Evolutionary conservation across 2,888 invertebrate species (phyloP).

Genomic region (Baccha elongata): DNA sequence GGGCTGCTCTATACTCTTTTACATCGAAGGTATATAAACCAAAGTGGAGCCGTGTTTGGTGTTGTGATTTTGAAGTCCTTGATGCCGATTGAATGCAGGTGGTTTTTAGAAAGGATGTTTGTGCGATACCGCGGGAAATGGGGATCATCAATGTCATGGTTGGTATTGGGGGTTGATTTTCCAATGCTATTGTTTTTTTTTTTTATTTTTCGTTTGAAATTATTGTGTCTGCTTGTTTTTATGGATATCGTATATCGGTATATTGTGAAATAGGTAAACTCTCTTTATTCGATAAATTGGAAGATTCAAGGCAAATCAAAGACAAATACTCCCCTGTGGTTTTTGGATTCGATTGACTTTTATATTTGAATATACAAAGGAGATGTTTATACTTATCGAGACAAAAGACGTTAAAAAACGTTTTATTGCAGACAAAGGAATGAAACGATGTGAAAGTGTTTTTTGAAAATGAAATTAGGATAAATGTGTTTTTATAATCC

Average conservation of each 20-base stretch:
- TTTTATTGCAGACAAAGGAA: slow-evolving; percentile 44
- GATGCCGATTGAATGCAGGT: slow-evolving; percentile 20
- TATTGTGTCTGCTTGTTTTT: slow-evolving; percentile 35
- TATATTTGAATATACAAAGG: slow-evolving; percentile 15
- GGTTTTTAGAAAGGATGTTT: slow-evolving; percentile 7
- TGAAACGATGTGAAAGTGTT: slow-evolving; percentile 41
- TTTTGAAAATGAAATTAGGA: slow-evolving; percentile 29
- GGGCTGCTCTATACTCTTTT: slow-evolving; percentile 15
- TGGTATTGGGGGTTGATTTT: slow-evolving; percentile 23
- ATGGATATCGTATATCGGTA: neutral
- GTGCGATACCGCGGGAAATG: slow-evolving; percentile 4
- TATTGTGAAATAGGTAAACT: neutral
- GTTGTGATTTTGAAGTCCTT: neutral
- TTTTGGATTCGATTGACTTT: slow-evolving; percentile 67
- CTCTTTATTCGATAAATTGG: neutral
- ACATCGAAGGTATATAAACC: neutral
- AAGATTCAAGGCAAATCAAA: slow-evolving; percentile 56
- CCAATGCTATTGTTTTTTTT: slow-evolving; percentile 22
- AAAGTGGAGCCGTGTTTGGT: neutral
- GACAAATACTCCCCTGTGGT: slow-evolving; percentile 60
- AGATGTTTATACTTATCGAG: slow-evolving; percentile 6
- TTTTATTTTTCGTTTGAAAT: slow-evolving; percentile 38
- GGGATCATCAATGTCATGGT: slow-evolving; percentile 30
- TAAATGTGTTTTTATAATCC: slow-evolving; percentile 41
- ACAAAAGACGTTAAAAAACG: slow-evolving; percentile 11